Base-by-base conservation (phyloP, 2,888 invertebrate species). In the Campoletis raptor region DNA sequence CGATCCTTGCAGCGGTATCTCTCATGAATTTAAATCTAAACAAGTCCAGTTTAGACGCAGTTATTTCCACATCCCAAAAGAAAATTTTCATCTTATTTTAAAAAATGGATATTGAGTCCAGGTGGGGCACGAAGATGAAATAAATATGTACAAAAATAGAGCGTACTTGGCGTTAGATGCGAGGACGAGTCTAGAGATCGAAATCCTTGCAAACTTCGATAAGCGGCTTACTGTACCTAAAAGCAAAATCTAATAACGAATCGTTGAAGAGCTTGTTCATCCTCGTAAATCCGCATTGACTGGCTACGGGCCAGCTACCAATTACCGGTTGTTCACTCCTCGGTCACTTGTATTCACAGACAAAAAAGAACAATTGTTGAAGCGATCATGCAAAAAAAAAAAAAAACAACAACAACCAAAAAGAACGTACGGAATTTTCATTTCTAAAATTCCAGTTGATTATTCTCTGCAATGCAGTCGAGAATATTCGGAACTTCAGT, bases 241-340 rank as follows among this genome's bases (percentile, higher is more conserved):
- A 83, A 86, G 86, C 83, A 84, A 87, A 88, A 88, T 89, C 87
- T 88, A 87, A 89, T 89, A 86, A 89, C 86, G 85, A 88, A 88
- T 87, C 76, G 85, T 85, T 83, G 80, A 83, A 81, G 81, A 81
- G 78, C 81, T 81, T 79, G 83, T 85, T 81, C 87, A 81, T 82
- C 80, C 72, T n/a, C 73, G 76, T 81, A 85, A 88, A 88, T 77
- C 82, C 86, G 69, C 78, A 61, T 82, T 84, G 87, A 82, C 87
- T 85, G 88, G 88, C 89, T 67, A 40, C 66, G 64, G 21, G 85
- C 89, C 89, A 89, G 81, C 72, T 83, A 86, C 87, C 85, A 88
- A 89, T 88, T 89, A 87, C 83, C 70, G 83, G 72, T 86, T 79
- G 76, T 87, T 85, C 85, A 57, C 83, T 83, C 79, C 61, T 79